A percentile compares a stretch with the other conserved stretches of the same genome.
These are phyloP conservation scores for Mycalesis mineus DNA, from an alignment of 2,888 invertebrate species.

Conservation along the genomic window DNA sequence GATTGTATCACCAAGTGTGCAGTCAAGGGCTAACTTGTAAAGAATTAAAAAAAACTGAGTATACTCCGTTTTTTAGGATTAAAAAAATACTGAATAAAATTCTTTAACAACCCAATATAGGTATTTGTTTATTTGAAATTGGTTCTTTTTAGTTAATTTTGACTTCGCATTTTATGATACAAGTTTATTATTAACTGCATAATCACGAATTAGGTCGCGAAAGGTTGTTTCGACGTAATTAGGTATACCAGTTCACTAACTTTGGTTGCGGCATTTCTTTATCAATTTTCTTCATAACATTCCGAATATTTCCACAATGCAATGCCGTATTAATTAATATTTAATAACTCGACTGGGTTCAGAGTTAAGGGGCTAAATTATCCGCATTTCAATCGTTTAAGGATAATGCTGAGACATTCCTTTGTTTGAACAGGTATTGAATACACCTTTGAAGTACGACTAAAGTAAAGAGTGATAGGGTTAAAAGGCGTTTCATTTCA, in stretches of 20 bases:
- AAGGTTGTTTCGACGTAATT: conserved; percentile 25
- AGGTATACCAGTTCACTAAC: conserved; percentile 23
- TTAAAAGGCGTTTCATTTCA: no score
- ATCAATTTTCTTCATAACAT: conserved; percentile 20
- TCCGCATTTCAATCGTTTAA: neutral
- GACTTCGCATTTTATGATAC: no score
- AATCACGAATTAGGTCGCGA: conserved; percentile 34
- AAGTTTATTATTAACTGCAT: no score
- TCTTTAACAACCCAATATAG: no score
- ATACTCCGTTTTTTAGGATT: no score
- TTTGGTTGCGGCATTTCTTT: conserved; percentile 20
- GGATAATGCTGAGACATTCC: neutral
- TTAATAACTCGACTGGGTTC: conserved; percentile 12
- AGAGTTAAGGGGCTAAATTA: neutral
- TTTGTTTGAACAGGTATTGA: neutral
- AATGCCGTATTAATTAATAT: conserved; percentile 21
- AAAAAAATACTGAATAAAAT: no score
- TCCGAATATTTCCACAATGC: conserved; percentile 21
- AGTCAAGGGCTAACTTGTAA: no score
- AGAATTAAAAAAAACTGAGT: no score
- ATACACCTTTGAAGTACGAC: neutral
- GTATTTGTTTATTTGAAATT: no score
- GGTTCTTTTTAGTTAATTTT: no score
- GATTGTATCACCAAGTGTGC: no score
- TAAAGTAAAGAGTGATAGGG: no score